phyloP scores from a whole-genome alignment of 2,888 invertebrate species.

The Deroplatys truncata region DNA sequence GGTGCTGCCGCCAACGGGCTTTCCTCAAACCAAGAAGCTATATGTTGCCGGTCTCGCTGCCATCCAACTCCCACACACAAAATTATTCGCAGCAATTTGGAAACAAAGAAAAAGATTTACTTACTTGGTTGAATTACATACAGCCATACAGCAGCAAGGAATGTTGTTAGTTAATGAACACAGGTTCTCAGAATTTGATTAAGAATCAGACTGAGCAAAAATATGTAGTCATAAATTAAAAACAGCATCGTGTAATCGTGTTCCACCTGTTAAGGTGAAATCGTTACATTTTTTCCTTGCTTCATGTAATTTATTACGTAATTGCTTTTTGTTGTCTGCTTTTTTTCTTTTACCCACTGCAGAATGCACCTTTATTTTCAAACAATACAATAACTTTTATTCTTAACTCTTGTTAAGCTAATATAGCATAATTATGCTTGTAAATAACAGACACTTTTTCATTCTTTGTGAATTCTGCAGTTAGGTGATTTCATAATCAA shows the following conservation, averaged over 20 bases:
- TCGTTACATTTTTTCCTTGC: neutral
- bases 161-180: neutral
- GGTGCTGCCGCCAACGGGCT: constrained; percentile 30
- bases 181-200: constrained; percentile 28
- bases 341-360: neutral
- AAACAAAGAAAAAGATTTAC: neutral
- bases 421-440: neutral
- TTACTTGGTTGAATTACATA: constrained; percentile 1
- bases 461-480: neutral
- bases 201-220: constrained; percentile 33
- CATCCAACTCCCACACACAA: neutral
- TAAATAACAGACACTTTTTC: neutral
- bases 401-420: neutral
- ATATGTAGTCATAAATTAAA: constrained; percentile 33
- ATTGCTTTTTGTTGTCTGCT: neutral
- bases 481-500: neutral
- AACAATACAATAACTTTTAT: neutral
- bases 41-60: neutral
- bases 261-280: neutral
- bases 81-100: neutral
- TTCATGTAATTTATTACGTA: neutral
- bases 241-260: constrained; percentile 1
- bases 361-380: neutral
- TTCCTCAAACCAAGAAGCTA: constrained; percentile 31
- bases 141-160: neutral